Base-by-base conservation (phyloP, 2,888 invertebrate genomes). In the Drosophila niveifrons region DNA sequence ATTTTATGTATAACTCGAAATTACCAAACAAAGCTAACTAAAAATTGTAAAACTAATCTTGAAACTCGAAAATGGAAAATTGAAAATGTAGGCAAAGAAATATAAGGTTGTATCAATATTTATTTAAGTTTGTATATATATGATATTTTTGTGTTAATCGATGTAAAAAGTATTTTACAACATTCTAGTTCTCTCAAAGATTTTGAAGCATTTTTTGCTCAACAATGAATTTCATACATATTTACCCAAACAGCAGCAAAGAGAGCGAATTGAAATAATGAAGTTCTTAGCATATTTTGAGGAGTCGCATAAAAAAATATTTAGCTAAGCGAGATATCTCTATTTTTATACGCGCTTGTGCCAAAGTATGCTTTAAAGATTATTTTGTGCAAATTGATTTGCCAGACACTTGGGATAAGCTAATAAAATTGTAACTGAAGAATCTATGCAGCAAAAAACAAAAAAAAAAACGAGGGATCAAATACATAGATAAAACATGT, bases 341-440 rank as follows among this genome's bases (percentile, higher is more conserved):
- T 15, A 41, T 15, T 41, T 36, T n/a, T n/a, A 15, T n/a, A 6
- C n/a, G 39, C 39, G 39, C 39, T 41, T 8, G 39, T 3, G 11
- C 36, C 39, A 41, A 41, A 41, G 39, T 41, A 15, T 41, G 39
- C 39, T 41, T 41, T 41, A 41, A 41, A 41, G 39, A 41, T 41
- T 15, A 41, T 41, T 13, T 41, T 13, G 18, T 11, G 17, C 23
- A 17, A 44, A 44, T 44, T 44, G 17, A 44, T 36, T 36, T 11
- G 1, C 34, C 10, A 18, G 18, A 18, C 44, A 18, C 17, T 44
- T 18, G 11, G 44, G 44, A 15, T 50, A 34, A 29, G 41, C 53
- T 53, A 53, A 53, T 43, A 17, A 43, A 52, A 39, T 15, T 41
- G 52, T 2, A 9, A n/a, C 10, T 34, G 9, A 7, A 41, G 13